Conservation (phyloP, 1,140 invertebrate genomes). For the Dendrolimus kikuchii region DNA sequence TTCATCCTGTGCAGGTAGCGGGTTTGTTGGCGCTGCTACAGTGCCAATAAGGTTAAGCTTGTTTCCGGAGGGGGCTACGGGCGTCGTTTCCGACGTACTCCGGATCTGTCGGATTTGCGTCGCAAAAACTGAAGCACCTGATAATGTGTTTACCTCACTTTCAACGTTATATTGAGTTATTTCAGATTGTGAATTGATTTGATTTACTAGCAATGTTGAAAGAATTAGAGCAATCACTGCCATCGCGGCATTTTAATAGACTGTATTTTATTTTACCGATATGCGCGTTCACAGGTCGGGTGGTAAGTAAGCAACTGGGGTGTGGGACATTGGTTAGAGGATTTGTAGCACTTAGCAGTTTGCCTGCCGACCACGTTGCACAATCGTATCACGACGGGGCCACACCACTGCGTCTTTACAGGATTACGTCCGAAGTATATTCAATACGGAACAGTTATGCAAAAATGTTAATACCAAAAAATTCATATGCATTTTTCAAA, state of each 20-base stretch:
- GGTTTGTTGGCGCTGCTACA: constrained; percentile 20
- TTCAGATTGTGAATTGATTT: constrained; percentile 33
- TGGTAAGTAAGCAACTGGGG: constrained; percentile 34
- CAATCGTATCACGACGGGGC: constrained; percentile 50
- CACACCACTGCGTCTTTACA: constrained; percentile 35
- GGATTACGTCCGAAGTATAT: constrained; percentile 54
- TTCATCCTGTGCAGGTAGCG: constrained; percentile 33
- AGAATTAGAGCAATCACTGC: constrained; percentile 29
- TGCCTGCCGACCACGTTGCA: constrained; percentile 46
- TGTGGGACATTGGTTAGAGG: constrained; percentile 48
- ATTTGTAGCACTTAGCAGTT: constrained; percentile 69
- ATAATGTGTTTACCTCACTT: constrained; percentile 39
- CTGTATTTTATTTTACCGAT: constrained; percentile 21
- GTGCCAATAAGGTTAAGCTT: constrained; percentile 46
- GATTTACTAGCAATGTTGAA: constrained; percentile 39
- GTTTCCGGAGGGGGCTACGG: constrained; percentile 49
- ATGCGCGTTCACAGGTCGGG: constrained; percentile 35
- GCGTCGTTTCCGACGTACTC: constrained; percentile 44
- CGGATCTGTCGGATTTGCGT: constrained; percentile 47
- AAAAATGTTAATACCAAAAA: too few species aligned
- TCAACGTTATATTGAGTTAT: constrained; percentile 18
- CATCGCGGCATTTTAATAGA: constrained; percentile 31
- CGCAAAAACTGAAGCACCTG: constrained; percentile 37
- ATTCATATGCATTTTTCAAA: too few species aligned
- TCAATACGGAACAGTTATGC: background rate